A percentile compares a stretch with the other conserved stretches of the same genome.
These are phyloP conservation scores for Gobiocypris rarus DNA, from an alignment of 2,113 vertebrate genomes.

Conservation along the genomic window DNA sequence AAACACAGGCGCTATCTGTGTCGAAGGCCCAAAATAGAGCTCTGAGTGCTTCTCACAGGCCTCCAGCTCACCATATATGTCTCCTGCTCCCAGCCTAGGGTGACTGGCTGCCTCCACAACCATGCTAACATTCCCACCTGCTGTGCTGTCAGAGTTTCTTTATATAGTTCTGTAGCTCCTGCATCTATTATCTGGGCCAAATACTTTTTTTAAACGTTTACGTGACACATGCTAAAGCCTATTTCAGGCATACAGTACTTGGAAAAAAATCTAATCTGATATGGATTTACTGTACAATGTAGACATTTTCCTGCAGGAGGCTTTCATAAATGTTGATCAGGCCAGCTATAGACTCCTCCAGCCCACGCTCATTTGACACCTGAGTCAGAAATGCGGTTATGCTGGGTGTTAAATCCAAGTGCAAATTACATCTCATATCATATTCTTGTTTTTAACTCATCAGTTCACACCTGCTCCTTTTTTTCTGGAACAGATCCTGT, in stretches of 20 bases:
- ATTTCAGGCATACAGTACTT: constrained; percentile 10
- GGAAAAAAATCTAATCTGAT: neutral
- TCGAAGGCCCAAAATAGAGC: constrained; percentile 87
- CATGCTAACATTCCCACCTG: constrained; percentile 73
- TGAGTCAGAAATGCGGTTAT: constrained; percentile 20
- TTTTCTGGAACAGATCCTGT: constrained; percentile 20
- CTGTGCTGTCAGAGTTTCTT: constrained; percentile 70
- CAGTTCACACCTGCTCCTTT: constrained; percentile 35
- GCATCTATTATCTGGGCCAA: constrained; percentile 59
- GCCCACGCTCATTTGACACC: constrained; percentile 27
- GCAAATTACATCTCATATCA: constrained; percentile 39
- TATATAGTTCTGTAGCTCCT: constrained; percentile 68
- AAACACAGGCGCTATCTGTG: constrained; percentile 82
- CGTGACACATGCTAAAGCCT: constrained; percentile 21
- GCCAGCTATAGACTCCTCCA: neutral
- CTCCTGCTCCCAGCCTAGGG: constrained; percentile 60
- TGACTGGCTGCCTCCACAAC: constrained; percentile 54
- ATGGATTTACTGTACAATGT: neutral
- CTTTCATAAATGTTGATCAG: constrained; percentile 6
- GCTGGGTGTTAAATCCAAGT: constrained; percentile 26
- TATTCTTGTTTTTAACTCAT: constrained; percentile 32
- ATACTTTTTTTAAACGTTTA: constrained; percentile 53
- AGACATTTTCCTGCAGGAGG: constrained; percentile 1
- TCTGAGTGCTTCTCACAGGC: constrained; percentile 64
- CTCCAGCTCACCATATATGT: constrained; percentile 81